Base-by-base conservation (phyloP, 2,113 vertebrate species). In the Lophura nycthemera region DNA sequence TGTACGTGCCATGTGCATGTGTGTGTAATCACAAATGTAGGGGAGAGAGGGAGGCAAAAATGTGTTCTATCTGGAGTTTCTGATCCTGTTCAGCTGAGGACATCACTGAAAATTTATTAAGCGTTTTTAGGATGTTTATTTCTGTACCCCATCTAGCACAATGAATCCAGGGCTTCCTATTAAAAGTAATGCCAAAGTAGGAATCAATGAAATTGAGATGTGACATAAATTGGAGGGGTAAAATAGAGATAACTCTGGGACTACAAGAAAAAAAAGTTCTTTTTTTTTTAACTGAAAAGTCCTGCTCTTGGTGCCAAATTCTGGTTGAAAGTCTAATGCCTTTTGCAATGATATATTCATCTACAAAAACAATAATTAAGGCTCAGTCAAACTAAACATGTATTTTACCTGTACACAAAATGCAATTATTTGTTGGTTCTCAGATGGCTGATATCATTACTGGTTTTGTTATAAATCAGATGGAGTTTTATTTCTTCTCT, bases 161-260 rank as follows among this genome's bases (percentile, higher is more conserved):
- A 2, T 83, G 10, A 56, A 83, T 60, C 83, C 83, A 89, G 30
- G 56, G 72, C 56, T 40, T 63, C 36, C 9, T 74, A 61, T 88
- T 90, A 52, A 83, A 92, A 92, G 75, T 94, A 95, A 81, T 88
- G 65, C 30, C 69, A 89, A 78, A 75, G 14, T 82, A 89, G 30
- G 29, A 89, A 89, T 84, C 66, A 72, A 71, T 82, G 54, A 83
- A 81, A 94, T 91, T 90, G 63, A 78, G 76, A 86, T 59, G 48
- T 17, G 70, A 63, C 45, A 65, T 83, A 73, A 77, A 69, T 93
- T 84, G 73, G 83, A 70, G 71, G 90, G 42, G 75, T 34, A 56
- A n/a, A 77, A 60, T 71, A 18, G 32, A 88, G n/a, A 81, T 9
- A 72, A 24, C 80, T 94, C 65, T 75, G 43, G 83, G 42, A n/a